Percentiles rank a stretch among this genome's conserved stretches.
Evolutionary conservation across 1,140 invertebrate species (phyloP).

Genomic region (Lasioglossum baleicum): DNA sequence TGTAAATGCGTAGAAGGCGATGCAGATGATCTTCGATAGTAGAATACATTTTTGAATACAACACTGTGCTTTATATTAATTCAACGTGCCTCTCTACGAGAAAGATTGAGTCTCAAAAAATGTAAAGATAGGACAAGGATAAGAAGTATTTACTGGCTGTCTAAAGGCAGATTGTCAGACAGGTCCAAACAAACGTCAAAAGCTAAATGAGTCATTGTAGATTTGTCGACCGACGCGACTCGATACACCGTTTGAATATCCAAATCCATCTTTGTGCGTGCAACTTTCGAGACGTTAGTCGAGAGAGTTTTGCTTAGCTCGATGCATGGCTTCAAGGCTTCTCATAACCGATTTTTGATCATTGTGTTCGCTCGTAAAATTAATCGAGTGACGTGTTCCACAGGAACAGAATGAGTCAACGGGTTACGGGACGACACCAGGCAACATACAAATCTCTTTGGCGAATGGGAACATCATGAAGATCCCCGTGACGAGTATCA

Average conservation of each 20-base stretch:
- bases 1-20: too few species aligned
- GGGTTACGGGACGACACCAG: slow-evolving; percentile 73
- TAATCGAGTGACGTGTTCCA: slow-evolving; percentile 43
- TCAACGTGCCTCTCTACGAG: too few species aligned
- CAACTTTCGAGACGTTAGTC: slow-evolving; percentile 19
- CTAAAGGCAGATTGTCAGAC: too few species aligned
- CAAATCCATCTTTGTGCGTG: background rate
- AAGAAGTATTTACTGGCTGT: too few species aligned
- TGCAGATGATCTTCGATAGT: too few species aligned
- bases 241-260: background rate
- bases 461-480: slow-evolving; percentile 96
- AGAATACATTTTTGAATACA: too few species aligned
- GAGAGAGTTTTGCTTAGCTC: slow-evolving; percentile 42
- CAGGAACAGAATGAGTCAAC: slow-evolving; percentile 74
- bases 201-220: too few species aligned
- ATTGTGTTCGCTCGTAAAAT: background rate
- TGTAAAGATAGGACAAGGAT: too few species aligned
- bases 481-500: slow-evolving; percentile 92
- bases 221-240: background rate
- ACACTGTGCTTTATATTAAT: too few species aligned
- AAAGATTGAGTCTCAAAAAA: too few species aligned
- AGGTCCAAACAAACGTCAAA: too few species aligned
- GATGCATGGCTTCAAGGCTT: slow-evolving; percentile 54
- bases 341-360: too few species aligned
- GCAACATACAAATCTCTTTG: slow-evolving; percentile 91